phyloP scores from a whole-genome alignment of 2,888 invertebrate genomes.

The Oconnorella tubifera region DNA sequence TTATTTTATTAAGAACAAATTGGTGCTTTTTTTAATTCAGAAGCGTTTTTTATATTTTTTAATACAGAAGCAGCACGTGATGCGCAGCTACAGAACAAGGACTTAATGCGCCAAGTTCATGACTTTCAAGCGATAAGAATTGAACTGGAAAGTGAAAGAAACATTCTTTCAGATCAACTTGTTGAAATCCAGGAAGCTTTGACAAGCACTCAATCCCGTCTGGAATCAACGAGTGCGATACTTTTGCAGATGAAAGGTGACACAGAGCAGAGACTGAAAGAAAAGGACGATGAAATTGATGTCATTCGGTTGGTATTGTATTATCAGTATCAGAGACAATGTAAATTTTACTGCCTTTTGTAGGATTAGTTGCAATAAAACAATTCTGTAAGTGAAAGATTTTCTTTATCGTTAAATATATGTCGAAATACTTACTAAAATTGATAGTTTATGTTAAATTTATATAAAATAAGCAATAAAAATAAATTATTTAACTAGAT shows the following conservation, averaged over 20 bases:
- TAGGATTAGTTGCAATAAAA: no score
- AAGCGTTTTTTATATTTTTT: no score
- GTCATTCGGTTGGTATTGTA: conserved; percentile 71
- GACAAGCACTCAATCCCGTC: conserved; percentile 89
- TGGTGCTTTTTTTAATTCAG: no score
- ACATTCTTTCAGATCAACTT: conserved; percentile 18
- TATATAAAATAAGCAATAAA: no score
- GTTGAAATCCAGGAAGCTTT: conserved; percentile 87
- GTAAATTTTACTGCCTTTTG: no score
- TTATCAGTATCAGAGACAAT: background rate
- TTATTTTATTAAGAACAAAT: no score
- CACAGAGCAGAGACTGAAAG: conserved; percentile 90
- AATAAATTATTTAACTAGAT: background rate
- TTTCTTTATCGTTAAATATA: no score
- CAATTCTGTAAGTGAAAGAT: no score
- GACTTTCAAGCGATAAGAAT: conserved; percentile 17
- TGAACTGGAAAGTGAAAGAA: conserved; percentile 22
- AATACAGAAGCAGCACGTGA: conserved; percentile 26
- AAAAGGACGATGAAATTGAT: conserved; percentile 99
- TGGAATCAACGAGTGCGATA: conserved; percentile 75
- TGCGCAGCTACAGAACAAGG: conserved; percentile 22
- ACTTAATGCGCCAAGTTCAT: conserved; percentile 63
- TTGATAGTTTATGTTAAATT: no score
- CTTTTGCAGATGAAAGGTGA: conserved; percentile 92
- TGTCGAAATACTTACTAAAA: no score